These are phyloP conservation scores for Prietella phreatophila DNA, from an alignment of 2,113 vertebrate genomes.

Conservation along the genomic window DNA sequence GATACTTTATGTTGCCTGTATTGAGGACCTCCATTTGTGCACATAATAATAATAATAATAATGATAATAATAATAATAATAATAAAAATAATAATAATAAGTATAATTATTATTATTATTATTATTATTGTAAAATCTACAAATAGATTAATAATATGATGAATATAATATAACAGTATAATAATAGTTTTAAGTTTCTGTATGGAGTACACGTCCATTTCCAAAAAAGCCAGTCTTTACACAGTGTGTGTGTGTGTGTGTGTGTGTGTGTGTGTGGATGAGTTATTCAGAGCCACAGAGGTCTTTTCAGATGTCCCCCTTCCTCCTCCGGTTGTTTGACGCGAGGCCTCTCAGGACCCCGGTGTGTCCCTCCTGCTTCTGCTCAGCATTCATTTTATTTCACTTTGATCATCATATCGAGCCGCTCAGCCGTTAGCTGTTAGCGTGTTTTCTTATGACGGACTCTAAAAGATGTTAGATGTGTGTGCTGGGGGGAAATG, in stretches of 20 bases:
- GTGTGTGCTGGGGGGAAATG: not conserved
- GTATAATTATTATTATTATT: no score
- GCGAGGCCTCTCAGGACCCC: slow-evolving; percentile 16
- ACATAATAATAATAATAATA: not conserved
- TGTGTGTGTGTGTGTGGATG: not conserved
- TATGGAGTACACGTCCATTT: slow-evolving; percentile 61
- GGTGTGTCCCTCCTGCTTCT: slow-evolving; percentile 15
- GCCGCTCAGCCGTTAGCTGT: slow-evolving; percentile 8
- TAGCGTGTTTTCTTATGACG: not conserved
- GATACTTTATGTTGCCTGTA: not conserved
- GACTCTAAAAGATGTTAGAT: not conserved
- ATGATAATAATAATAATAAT: not conserved
- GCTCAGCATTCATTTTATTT: slow-evolving; percentile 39
- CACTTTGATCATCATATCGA: slow-evolving; percentile 34
- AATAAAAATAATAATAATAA: no score
- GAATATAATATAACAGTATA: not conserved
- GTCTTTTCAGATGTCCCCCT: slow-evolving; percentile 25
- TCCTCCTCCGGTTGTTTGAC: slow-evolving; percentile 20
- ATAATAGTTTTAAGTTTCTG: not conserved
- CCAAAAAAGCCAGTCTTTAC: slow-evolving; percentile 67
- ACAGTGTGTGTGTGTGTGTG: not conserved
- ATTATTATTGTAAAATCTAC: no score
- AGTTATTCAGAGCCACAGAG: slow-evolving; percentile 3
- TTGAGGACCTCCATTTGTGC: not conserved
- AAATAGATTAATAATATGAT: not conserved